A percentile compares a stretch with the other conserved stretches of the same genome.
These are phyloP conservation scores for Hirtodrosophila duncani DNA, from an alignment of 2,888 invertebrate genomes.

Conservation along the genomic window DNA sequence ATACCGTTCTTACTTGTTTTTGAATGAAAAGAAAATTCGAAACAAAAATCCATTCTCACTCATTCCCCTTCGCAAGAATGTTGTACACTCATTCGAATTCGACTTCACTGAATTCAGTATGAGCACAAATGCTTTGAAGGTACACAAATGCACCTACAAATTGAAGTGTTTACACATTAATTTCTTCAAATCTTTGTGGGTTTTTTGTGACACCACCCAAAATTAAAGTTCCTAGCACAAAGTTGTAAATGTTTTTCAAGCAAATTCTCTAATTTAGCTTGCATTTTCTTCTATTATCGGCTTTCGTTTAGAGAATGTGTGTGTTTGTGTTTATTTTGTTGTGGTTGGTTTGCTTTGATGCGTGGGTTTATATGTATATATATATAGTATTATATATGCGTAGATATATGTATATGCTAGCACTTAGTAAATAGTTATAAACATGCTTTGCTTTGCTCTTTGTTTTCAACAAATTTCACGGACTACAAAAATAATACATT, in stretches of 20 bases:
- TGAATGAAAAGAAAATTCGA: too few relatives aligned
- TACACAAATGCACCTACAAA: too few relatives aligned
- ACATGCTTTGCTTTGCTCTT: conserved; percentile 60
- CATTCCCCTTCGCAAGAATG: too few relatives aligned
- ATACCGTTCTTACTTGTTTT: too few relatives aligned
- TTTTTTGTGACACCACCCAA: conserved; percentile 62
- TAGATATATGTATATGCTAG: too few relatives aligned
- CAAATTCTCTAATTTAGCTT: conserved; percentile 51
- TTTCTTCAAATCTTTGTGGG: too few relatives aligned
- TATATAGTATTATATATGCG: conserved; percentile 40
- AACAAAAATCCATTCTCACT: too few relatives aligned
- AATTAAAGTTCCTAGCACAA: conserved; percentile 59
- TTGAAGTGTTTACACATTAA: too few relatives aligned
- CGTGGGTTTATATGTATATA: conserved; percentile 28
- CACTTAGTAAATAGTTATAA: conserved; percentile 67
- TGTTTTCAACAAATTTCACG: conserved; percentile 73
- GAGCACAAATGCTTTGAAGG: too few relatives aligned
- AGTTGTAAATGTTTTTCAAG: conserved; percentile 42
- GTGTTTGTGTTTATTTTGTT: conserved; percentile 3
- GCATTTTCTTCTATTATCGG: not conserved
- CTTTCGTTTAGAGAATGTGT: conserved; percentile 9
- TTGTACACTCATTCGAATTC: too few relatives aligned
- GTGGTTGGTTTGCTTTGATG: conserved; percentile 25
- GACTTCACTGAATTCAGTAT: too few relatives aligned
- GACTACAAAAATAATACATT: conserved; percentile 66